Base-by-base conservation (phyloP, 1,140 invertebrate species). In the Hylaeus anthracinus region DNA sequence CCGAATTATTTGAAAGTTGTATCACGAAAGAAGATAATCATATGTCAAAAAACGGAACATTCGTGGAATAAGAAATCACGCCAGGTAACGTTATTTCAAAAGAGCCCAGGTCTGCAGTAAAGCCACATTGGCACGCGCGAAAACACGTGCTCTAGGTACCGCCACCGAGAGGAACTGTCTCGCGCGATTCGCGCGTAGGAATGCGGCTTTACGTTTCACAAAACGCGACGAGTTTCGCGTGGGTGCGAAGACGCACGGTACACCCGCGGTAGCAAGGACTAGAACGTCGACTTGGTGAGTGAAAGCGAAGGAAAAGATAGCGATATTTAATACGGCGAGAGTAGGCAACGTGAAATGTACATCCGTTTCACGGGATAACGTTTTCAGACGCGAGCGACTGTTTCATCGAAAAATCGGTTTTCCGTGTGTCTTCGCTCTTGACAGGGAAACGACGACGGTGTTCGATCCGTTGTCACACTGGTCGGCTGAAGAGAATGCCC, bases 191-290 rank as follows among this genome's bases (percentile, higher is more conserved):
- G 26, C 51, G 51, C 51, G 51, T 51, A 2, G 6, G 51, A 51
- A 51, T 10, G 9, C 0, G 45, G 45, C 5, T 9, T 72, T 64
- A 71, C 53, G 45, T 37, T 3, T 26, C 26, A 26, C 26, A 37
- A 69, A 43, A 48, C 64, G 48, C 9, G 73, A 56, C 41, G 66
- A 56, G 43, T 41, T 79, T 48, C 63, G 63, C 26, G 64, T 61
- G 72, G 63, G 79, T 37, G 56, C 15, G 48, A 75, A 58, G 72
- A 80, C 63, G 67, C 72, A 80, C 39, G 79, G 72, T 53, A 65
- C 56, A 71, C 56, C 58, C 58, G 51, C 9, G 60, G 53, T 73
- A 79, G 51, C 60, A 51, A 15, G 14, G 61, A 67, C 61, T 58
- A 79, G 61, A 73, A 64, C 77, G 51, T 9, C 41, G 2, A 10